These are phyloP conservation scores for Eupsilia transversa DNA, from an alignment of 2,888 invertebrate species.

Conservation along the genomic window DNA sequence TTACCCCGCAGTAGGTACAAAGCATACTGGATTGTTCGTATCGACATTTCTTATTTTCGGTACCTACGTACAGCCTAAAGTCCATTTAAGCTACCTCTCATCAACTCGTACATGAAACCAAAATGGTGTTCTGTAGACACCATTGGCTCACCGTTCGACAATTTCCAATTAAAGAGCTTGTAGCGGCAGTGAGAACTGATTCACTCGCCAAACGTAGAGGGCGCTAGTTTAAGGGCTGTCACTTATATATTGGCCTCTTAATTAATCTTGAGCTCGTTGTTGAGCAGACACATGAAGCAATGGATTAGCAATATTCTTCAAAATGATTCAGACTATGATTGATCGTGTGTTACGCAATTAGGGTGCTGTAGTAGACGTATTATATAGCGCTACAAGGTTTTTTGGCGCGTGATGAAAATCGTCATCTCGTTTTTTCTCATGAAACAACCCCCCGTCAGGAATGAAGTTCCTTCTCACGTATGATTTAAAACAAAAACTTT, in stretches of 20 bases:
- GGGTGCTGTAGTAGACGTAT: too few species aligned
- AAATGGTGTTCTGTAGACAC: background rate
- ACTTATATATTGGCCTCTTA: background rate
- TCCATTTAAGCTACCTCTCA: background rate
- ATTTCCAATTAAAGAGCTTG: constrained; percentile 52
- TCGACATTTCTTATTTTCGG: background rate
- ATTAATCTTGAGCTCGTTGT: too few species aligned
- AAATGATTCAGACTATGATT: too few species aligned
- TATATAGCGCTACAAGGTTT: too few species aligned
- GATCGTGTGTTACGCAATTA: too few species aligned
- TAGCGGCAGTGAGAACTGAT: constrained; percentile 2
- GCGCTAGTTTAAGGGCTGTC: constrained; percentile 38
- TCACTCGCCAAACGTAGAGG: constrained; percentile 7
- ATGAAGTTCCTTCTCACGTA: too few species aligned
- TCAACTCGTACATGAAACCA: background rate
- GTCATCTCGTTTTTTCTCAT: too few species aligned
- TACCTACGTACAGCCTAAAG: background rate
- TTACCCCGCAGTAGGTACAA: background rate
- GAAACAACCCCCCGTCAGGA: too few species aligned
- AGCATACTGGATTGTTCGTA: background rate
- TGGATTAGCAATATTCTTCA: too few species aligned
- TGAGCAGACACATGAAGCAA: too few species aligned
- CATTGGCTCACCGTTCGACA: constrained; percentile 15
- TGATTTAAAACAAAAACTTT: too few species aligned
- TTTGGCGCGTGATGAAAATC: too few species aligned